Conservation (phyloP, 1,140 invertebrate species). For the Bombus pascuorum region DNA sequence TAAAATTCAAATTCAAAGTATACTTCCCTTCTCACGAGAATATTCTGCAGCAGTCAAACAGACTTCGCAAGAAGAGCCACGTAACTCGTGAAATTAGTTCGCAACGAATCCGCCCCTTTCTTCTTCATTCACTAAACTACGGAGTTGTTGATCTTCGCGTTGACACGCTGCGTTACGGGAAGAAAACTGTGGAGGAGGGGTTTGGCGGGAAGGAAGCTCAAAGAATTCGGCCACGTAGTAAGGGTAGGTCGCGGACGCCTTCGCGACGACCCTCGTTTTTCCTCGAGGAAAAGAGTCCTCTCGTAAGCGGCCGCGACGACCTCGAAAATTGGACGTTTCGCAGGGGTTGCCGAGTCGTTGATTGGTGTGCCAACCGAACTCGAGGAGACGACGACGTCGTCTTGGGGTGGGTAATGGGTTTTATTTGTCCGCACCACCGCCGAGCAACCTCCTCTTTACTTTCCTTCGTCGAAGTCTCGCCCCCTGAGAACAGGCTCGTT, state of each 20-base stretch:
- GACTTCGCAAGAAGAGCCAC: neutral
- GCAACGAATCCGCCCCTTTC: conserved; percentile 25
- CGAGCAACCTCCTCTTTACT: conserved; percentile 57
- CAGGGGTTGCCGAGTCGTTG: conserved; percentile 39
- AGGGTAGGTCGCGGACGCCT: conserved; percentile 79
- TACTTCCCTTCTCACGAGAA: neutral
- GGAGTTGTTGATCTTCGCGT: conserved; percentile 44
- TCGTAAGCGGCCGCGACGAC: conserved; percentile 2
- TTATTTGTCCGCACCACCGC: conserved; percentile 75
- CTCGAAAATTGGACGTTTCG: conserved; percentile 39
- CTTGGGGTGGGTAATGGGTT: conserved; percentile 79
- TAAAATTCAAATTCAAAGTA: neutral
- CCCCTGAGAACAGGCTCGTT: conserved; percentile 30
- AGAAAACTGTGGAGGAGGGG: conserved; percentile 55
- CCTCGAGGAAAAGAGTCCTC: conserved; percentile 70
- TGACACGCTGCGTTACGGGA: conserved; percentile 49
- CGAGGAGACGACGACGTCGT: conserved; percentile 46
- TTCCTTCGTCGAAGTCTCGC: conserved; percentile 49
- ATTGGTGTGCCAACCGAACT: conserved; percentile 48
- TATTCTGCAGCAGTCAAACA: neutral
- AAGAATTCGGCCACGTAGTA: conserved; percentile 75
- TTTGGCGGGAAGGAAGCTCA: conserved; percentile 56
- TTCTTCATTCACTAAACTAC: conserved; percentile 50
- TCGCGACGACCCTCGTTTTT: conserved; percentile 77
- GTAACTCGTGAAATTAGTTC: neutral